Evolutionary conservation across 2,113 vertebrate genomes (phyloP).

Genomic region (Bagarius yarrelli): DNA sequence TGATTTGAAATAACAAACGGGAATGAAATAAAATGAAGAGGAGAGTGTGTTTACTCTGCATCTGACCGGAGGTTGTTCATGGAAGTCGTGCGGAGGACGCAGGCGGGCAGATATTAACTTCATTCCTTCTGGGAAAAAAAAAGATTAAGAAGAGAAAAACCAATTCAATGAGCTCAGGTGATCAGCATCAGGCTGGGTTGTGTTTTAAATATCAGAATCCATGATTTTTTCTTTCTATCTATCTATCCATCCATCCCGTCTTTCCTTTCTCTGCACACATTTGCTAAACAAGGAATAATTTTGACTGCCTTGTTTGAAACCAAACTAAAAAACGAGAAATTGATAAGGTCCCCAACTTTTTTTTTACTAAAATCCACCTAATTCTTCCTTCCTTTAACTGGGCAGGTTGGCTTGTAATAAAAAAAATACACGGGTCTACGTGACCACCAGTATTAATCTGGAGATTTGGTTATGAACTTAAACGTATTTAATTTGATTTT

Average conservation of each 20-base stretch:
- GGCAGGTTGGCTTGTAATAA: too few species aligned
- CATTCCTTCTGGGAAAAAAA: background rate
- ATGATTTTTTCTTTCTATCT: too few species aligned
- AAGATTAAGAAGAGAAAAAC: background rate
- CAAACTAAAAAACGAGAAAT: background rate
- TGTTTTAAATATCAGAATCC: too few species aligned
- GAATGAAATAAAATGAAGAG: background rate
- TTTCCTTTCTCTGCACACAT: too few species aligned
- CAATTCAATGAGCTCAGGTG: background rate
- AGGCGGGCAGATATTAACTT: background rate
- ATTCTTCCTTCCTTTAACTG: too few species aligned
- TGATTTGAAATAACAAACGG: background rate
- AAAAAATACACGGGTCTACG: too few species aligned
- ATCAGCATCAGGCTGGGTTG: background rate
- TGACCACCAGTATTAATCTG: too few species aligned
- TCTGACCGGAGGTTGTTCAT: background rate
- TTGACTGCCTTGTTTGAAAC: background rate
- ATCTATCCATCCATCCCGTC: background rate
- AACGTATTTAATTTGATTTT: too few species aligned
- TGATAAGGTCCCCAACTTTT: too few species aligned
- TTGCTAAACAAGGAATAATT: background rate
- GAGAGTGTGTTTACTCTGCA: slow-evolving; percentile 9
- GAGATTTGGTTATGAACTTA: too few species aligned
- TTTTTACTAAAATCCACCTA: too few species aligned
- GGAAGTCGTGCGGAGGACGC: background rate